Conservation (phyloP, 2,797 vertebrate species). For the Sebastes cheni region DNA sequence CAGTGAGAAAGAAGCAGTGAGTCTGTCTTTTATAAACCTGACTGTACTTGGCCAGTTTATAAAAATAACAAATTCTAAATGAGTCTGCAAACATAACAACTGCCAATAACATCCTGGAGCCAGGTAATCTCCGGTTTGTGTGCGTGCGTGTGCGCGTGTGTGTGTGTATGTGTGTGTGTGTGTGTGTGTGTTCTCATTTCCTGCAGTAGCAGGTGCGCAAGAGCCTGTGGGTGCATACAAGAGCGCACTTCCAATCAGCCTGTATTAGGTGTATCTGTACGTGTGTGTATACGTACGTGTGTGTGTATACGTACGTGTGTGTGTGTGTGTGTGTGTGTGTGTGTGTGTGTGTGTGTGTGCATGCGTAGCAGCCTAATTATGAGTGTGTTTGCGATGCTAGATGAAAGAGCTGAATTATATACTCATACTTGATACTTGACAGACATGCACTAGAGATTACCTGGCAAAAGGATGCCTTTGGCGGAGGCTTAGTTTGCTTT, state of each 20-base stretch:
- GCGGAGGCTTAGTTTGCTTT: conserved; percentile 38
- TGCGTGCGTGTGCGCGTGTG: neutral
- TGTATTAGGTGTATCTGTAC: neutral
- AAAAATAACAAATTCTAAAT: conserved; percentile 1
- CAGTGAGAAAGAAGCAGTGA: neutral
- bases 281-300: neutral
- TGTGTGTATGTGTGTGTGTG: conserved; percentile 11
- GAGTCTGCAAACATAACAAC: conserved; percentile 7
- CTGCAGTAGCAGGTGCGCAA: conserved; percentile 52
- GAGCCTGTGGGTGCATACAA: conserved; percentile 45
- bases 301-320: no score
- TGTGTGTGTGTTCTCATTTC: conserved; percentile 16
- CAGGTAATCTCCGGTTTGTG: neutral
- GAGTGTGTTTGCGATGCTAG: conserved; percentile 3
- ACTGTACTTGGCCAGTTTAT: neutral
- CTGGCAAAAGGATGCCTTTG: conserved; percentile 14
- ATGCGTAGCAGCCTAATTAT: conserved; percentile 29
- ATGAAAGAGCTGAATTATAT: conserved; percentile 43
- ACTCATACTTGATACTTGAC: conserved; percentile 31
- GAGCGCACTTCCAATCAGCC: conserved; percentile 41
- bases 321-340: neutral
- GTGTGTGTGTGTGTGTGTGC: neutral
- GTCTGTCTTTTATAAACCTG: neutral
- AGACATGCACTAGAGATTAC: conserved; percentile 38
- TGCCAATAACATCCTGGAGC: conserved; percentile 15